Conservation (phyloP, 2,888 invertebrate genomes). For the Chloromyia formosa region DNA sequence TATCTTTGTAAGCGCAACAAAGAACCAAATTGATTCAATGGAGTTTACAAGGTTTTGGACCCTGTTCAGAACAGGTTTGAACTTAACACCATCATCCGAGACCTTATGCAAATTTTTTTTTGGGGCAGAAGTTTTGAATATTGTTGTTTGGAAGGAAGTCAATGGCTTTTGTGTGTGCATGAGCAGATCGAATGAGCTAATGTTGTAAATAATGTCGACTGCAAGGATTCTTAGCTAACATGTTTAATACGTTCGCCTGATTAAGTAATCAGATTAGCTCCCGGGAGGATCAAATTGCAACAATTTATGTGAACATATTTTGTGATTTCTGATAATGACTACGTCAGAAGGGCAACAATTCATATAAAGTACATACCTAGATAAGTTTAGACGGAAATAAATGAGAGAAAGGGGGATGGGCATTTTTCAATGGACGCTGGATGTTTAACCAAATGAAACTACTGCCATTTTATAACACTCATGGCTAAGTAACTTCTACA, state of each 20-base stretch:
- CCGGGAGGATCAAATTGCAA: conserved; percentile 5
- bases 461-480: too few species aligned
- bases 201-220: neutral
- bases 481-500: too few species aligned
- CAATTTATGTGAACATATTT: neutral
- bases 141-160: neutral
- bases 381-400: too few species aligned
- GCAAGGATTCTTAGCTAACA: neutral
- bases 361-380: too few species aligned
- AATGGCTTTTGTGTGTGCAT: neutral
- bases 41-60: neutral
- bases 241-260: neutral
- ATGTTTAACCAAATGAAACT: too few species aligned
- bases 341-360: too few species aligned
- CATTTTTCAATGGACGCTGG: too few species aligned
- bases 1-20: neutral
- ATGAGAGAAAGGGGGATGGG: too few species aligned
- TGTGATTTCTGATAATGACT: neutral
- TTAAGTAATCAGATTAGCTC: conserved; percentile 9
- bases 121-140: neutral
- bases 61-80: neutral
- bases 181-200: neutral
- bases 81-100: neutral
- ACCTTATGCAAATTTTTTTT: too few species aligned
- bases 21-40: neutral